Evolutionary conservation across 2,797 vertebrate genomes (phyloP).

Genomic region (Morus bassanus): DNA sequence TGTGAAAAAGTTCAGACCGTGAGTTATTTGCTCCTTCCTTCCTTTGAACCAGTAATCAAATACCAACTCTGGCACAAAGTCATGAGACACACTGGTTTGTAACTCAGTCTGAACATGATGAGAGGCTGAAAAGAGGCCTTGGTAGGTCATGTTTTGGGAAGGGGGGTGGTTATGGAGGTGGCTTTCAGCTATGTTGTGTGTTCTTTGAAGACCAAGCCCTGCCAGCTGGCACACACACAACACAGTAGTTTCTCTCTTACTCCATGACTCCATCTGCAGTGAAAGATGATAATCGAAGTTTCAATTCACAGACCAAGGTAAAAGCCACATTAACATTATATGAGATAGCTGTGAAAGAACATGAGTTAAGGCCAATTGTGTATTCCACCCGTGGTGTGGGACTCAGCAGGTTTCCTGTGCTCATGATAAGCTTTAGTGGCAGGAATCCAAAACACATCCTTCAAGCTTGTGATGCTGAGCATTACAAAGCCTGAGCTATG

Average conservation of each 20-base stretch:
- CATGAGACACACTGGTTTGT: background rate
- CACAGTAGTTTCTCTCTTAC: background rate
- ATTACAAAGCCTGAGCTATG: background rate
- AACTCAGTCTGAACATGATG: background rate
- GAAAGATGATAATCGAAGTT: background rate
- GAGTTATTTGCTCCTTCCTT: background rate
- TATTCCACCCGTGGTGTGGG: background rate
- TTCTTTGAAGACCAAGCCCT: background rate
- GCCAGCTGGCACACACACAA: background rate
- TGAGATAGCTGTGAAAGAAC: background rate
- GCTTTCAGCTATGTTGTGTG: background rate
- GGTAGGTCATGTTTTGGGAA: background rate
- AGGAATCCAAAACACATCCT: background rate
- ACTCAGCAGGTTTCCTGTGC: background rate
- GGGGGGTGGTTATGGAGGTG: fast-evolving
- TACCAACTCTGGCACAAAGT: background rate
- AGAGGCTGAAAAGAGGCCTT: background rate
- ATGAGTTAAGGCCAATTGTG: background rate
- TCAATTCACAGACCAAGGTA: background rate
- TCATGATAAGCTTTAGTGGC: background rate
- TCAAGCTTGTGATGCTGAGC: background rate
- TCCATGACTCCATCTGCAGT: background rate
- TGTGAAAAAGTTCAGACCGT: background rate
- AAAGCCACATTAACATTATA: background rate
- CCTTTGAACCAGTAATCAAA: background rate